Evolutionary conservation across 1,140 invertebrate species (phyloP).

Genomic region (Lycorma delicatula): DNA sequence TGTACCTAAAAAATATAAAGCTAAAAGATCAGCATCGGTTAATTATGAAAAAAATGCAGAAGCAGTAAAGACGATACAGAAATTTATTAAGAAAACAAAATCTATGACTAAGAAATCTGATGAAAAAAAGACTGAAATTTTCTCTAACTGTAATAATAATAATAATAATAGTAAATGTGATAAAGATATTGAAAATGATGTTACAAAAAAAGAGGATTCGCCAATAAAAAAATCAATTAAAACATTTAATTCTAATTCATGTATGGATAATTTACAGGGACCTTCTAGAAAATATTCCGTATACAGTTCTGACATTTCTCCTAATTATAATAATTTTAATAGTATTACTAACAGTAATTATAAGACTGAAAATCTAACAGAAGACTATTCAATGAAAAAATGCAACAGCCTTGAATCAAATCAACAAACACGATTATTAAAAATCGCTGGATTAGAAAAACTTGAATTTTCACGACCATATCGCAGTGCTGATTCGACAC

Average conservation of each 20-base stretch:
- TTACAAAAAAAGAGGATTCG: too few species aligned
- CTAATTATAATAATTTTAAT: too few species aligned
- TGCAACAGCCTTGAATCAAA: too few species aligned
- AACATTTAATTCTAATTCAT: too few species aligned
- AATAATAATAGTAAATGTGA: not conserved
- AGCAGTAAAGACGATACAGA: not conserved
- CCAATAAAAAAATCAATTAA: too few species aligned
- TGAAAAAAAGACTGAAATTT: constrained; percentile 5
- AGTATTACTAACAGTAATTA: too few species aligned
- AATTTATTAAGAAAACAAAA: constrained; percentile 1
- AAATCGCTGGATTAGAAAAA: constrained; percentile 19
- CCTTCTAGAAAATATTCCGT: too few species aligned
- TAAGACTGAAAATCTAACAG: too few species aligned
- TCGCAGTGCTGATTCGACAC: constrained; percentile 12
- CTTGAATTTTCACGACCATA: constrained; percentile 11
- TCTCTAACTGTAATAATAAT: constrained; percentile 6
- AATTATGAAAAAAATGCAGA: constrained; percentile 1
- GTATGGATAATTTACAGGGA: too few species aligned
- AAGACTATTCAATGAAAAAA: too few species aligned
- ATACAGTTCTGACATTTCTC: too few species aligned
- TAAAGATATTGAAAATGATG: not conserved
- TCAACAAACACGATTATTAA: too few species aligned
- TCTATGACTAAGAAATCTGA: constrained; percentile 21
- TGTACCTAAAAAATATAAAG: constrained; percentile 5
- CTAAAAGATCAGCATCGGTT: constrained; percentile 4